Evolutionary conservation across 2,888 invertebrate genomes (phyloP), one percentile per base, ranked within the genome.

Genomic region (Herminia tarsipennalis): DNA sequence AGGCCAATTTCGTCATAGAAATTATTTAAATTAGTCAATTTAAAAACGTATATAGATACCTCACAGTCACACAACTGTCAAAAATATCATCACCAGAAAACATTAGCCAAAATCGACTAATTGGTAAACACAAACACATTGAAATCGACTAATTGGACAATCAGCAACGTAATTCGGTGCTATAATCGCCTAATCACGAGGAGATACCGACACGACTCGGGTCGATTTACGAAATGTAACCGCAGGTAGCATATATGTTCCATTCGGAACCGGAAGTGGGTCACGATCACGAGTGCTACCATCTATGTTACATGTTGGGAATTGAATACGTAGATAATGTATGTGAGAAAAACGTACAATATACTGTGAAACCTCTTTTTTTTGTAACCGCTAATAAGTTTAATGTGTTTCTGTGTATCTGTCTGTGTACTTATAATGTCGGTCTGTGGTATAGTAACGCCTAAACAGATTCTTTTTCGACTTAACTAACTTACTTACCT

Each of bases 71-170:
- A n/a, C n/a, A n/a, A n/a, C n/a, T n/a, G n/a, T n/a, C n/a, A n/a
- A n/a, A n/a, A n/a, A n/a, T n/a, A n/a, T n/a, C n/a, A n/a, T n/a
- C n/a, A n/a, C n/a, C n/a, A n/a, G n/a, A n/a, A n/a, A n/a, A 20
- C 4, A 16, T 9, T 37, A 13, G 4, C 32, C 10, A 5, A 6
- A 43, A 17, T 37, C 37, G 16, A 37, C 32, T 44, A 38, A 44
- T 44, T 37, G 37, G 41, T 38, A 44, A 17, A 45, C 16, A 14
- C 20, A 16, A 24, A 10, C 18, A 30, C 32, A 34, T 28, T 13
- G 16, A 34, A 44, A 48, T 56, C 40, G 38, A 41, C 21, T 45
- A 48, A 43, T 48, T 18, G 32, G 32, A 35, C 35, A 58, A 61
- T 48, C 32, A 29, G 2, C 46, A 25, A 22, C 17, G 46, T 38